Base-by-base conservation (phyloP, 1,140 invertebrate species). In the Caenorhabditis tropicalis region DNA sequence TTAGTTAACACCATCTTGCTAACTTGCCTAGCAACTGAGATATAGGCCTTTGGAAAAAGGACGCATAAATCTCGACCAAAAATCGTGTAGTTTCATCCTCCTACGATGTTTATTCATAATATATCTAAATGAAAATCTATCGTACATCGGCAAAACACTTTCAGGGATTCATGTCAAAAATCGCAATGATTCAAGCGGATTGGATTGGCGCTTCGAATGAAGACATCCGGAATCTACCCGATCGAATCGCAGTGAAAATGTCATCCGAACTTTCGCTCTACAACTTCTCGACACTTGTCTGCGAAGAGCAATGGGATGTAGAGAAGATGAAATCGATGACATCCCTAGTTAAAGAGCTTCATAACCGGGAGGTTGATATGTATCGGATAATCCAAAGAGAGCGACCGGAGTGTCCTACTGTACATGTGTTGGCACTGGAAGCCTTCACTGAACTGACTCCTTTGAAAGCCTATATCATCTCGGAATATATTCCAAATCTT, bases 131-230 rank as follows among this genome's bases (percentile, higher is more conserved):
- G 12, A 43, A 43, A 43, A 6, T 5, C 12, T 12, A 5, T 43
- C 5, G 39, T 43, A 43, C 5, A 6, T 43, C 12, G 12, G 39
- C 39, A 43, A 43, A 6, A 43, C 39, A 43, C 21, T 74, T 74
- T 46, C 36, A 74, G 65, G 65, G 65, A 24, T 74, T 74, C 65
- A 74, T 74, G 65, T 74, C 65, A 0, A 74, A 74, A 74, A 43
- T 74, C 10, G 65, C 65, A 21, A 74, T 74, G 65, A 74, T 74
- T 15, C 65, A 74, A 24, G 36, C 65, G 21, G 65, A 74, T 31
- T 74, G 65, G 65, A 24, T 19, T n/a, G 4, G 21, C 3, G 36
- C 27, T 27, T 46, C 36, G 4, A n/a, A 43, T 10, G 36, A 74
- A 74, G 19, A 21, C 24, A 12, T n/a, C 29, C 29, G 29, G 27